A percentile compares a stretch with the other conserved stretches of the same genome.
Conservation (phyloP, 37 sponge, comb jelly and placozoan species). For the Halichondria panicea region DNA sequence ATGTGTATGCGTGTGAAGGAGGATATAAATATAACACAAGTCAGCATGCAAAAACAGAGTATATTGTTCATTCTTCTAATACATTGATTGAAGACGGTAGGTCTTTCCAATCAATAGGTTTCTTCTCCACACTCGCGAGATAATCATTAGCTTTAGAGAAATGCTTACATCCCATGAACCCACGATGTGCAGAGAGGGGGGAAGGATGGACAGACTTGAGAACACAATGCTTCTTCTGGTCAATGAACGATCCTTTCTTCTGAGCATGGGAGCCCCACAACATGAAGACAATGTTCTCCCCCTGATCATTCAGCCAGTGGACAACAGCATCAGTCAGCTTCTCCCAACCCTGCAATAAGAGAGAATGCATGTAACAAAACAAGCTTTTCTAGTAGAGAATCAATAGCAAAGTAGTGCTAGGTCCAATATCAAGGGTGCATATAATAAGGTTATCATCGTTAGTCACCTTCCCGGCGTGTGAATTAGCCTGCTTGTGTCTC, state of each 20-base stretch:
- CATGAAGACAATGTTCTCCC: conserved; percentile 76
- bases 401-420: neutral
- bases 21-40: too few species aligned
- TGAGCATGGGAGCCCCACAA: conserved; percentile 97
- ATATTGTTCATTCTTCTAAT: too few species aligned
- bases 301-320: conserved; percentile 80
- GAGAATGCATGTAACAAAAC: neutral
- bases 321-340: conserved; percentile 96
- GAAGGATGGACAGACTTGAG: conserved; percentile 90
- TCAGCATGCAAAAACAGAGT: too few species aligned
- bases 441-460: neutral
- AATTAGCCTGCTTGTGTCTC: conserved; percentile 77
- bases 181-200: conserved; percentile 90
- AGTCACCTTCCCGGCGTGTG: conserved; percentile 78
- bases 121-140: conserved; percentile 55
- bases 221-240: conserved; percentile 85
- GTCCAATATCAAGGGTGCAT: neutral
- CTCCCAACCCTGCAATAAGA: conserved; percentile 89
- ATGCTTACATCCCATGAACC: conserved; percentile 96
- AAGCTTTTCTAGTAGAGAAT: neutral
- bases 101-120: conserved; percentile 85
- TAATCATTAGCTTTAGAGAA: conserved; percentile 89
- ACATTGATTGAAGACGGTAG: too few species aligned
- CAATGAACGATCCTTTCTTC: conserved; percentile 82
- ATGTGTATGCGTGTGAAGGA: too few species aligned